Evolutionary conservation across 2,888 invertebrate species (phyloP).

Genomic region (Drosophila rellima): DNA sequence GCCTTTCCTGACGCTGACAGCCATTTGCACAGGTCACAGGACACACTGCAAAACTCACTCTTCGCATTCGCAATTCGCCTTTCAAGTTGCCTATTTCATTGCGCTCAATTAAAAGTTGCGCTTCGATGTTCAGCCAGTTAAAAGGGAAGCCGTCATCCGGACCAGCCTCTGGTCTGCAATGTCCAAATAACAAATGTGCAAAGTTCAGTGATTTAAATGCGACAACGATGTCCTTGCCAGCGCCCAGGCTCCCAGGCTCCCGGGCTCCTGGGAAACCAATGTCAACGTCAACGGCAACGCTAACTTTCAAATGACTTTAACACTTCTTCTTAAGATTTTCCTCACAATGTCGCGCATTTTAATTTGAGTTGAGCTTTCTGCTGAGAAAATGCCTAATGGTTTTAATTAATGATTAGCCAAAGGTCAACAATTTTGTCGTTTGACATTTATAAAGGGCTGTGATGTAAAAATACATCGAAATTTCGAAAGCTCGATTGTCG

Average conservation of each 20-base stretch:
- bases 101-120: conserved; percentile 73
- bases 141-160: conserved; percentile 8
- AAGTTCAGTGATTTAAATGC: conserved; percentile 76
- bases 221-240: conserved; percentile 49
- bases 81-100: conserved; percentile 54
- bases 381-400: conserved; percentile 26
- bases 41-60: conserved; percentile 10
- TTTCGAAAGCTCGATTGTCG: too few species aligned
- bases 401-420: conserved; percentile 26
- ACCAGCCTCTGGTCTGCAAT: conserved; percentile 32
- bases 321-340: conserved; percentile 12
- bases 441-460: background rate
- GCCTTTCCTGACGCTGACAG: conserved; percentile 46
- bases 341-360: conserved; percentile 6
- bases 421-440: conserved; percentile 1
- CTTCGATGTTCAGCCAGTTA: conserved; percentile 26
- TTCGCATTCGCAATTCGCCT: conserved; percentile 8
- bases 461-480: too few species aligned
- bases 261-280: conserved; percentile 27
- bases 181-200: conserved; percentile 65
- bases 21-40: conserved; percentile 15
- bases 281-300: conserved; percentile 35
- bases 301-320: conserved; percentile 42
- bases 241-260: too few species aligned
- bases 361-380: conserved; percentile 8